Base-by-base conservation (phyloP, 2,888 invertebrate species). In the Tetragnatha montana region DNA sequence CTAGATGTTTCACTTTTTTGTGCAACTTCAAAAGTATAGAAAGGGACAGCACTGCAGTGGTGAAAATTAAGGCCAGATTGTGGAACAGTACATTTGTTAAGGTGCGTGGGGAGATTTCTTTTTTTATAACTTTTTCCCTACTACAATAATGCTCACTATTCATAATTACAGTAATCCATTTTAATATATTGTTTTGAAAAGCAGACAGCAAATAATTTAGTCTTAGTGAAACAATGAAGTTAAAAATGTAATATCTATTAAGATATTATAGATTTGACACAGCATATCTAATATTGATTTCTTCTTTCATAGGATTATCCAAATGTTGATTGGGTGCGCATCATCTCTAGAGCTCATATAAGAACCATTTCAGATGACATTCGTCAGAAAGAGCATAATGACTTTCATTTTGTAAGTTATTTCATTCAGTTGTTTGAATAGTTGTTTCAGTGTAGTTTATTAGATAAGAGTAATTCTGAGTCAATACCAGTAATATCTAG, bases 1-100 rank as follows among this genome's bases (percentile, higher is more conserved):
- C 98, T 0, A 96, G 96, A 92, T 99, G 99, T 93, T 96, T 97
- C 85, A 95, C 95, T 92, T 97, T 99, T 91, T 95, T 95, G 88
- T 99, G 99, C 93, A 95, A 95, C 50, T 96, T 99, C 91, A 96
- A 96, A 92, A 96, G 96, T 92, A 94, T 99, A 92, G 95, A 95
- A 68, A 95, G 96, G 47, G 96, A 95, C 92, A 95, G 96, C 89
- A 96, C 96, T 91, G 96, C 96, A 0, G 80, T 96, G 3, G 97
- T 99, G 91, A 96, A 96, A 83, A 95, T 99, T 51, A 95, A 96
- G 92, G 97, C 98, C 0, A 95, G 96, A 93, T 94, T 99, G 0
- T 99, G 99, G 99, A 99, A 99, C 94, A 96, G 97, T 8, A 99
- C 99, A 0, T 95, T 99, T 71, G 96, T 98, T 1, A 97, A 97